phyloP scores from a whole-genome alignment of 2,797 vertebrate species.

The Tolypeutes matacus region DNA sequence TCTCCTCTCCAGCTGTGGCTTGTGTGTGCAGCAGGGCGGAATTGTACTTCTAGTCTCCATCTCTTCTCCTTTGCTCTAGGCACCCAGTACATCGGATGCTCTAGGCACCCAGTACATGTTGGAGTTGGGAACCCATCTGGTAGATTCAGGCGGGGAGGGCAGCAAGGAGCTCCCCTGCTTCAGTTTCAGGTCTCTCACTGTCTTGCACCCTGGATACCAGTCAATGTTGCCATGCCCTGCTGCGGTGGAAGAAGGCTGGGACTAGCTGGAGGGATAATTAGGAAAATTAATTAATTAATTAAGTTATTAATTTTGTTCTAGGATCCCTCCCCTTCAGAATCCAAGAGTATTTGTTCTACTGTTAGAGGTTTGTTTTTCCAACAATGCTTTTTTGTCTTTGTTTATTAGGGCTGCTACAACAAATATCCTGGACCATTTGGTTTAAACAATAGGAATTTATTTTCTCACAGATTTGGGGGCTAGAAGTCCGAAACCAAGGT shows the following conservation, averaged over 20 bases:
- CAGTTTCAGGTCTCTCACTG: not conserved
- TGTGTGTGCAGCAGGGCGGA: not conserved
- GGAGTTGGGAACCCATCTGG: not conserved
- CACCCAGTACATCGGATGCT: not conserved
- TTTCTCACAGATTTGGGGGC: no score
- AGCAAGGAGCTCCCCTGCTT: not conserved
- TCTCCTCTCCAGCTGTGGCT: not conserved
- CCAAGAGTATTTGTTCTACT: not conserved
- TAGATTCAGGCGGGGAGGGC: not conserved
- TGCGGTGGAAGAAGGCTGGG: not conserved
- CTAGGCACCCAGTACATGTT: not conserved
- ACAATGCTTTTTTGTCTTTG: not conserved
- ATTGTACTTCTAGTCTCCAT: no score
- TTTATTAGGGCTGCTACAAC: no score
- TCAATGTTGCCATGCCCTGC: not conserved
- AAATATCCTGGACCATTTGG: no score
- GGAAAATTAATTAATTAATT: not conserved
- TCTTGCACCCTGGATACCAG: not conserved
- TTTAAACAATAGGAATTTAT: no score
- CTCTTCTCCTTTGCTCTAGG: not conserved
- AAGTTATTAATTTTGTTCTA: not conserved
- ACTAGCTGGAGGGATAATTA: not conserved
- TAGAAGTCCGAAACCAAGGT: no score
- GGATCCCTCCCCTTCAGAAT: not conserved
- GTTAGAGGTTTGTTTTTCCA: constrained; percentile 26